A percentile compares a stretch with the other conserved stretches of the same genome.
phyloP scores from a whole-genome alignment of 2,797 vertebrate genomes.

The Phataginus tetradactyla region DNA sequence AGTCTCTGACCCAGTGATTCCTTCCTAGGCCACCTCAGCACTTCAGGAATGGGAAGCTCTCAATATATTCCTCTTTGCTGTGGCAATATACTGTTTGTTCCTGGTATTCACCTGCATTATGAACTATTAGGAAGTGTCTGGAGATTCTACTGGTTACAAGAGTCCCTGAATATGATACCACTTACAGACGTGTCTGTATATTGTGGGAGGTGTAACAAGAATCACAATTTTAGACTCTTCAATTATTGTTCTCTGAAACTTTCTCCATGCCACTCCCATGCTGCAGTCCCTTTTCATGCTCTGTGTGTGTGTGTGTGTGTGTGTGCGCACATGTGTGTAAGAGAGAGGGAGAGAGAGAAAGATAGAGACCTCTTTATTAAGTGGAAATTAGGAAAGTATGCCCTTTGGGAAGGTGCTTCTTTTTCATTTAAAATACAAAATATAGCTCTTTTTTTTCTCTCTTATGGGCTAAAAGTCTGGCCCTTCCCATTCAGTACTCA shows the following conservation, averaged over 20 bases:
- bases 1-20: neutral
- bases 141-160: neutral
- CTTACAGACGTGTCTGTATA: neutral
- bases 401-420: neutral
- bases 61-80: neutral
- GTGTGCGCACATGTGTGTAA: neutral
- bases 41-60: neutral
- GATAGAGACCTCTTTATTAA: neutral
- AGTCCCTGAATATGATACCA: neutral
- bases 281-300: neutral
- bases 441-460: neutral
- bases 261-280: neutral
- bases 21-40: neutral
- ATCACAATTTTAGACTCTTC: neutral
- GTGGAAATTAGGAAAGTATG: neutral
- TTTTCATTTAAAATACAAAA: neutral
- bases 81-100: neutral
- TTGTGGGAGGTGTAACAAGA: neutral
- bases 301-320: neutral
- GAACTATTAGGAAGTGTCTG: neutral
- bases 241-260: neutral
- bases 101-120: neutral
- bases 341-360: neutral
- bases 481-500: neutral
- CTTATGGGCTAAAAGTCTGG: neutral